Evolutionary conservation across 1,140 invertebrate genomes (phyloP).

Genomic region (Penaeus vannamei): DNA sequence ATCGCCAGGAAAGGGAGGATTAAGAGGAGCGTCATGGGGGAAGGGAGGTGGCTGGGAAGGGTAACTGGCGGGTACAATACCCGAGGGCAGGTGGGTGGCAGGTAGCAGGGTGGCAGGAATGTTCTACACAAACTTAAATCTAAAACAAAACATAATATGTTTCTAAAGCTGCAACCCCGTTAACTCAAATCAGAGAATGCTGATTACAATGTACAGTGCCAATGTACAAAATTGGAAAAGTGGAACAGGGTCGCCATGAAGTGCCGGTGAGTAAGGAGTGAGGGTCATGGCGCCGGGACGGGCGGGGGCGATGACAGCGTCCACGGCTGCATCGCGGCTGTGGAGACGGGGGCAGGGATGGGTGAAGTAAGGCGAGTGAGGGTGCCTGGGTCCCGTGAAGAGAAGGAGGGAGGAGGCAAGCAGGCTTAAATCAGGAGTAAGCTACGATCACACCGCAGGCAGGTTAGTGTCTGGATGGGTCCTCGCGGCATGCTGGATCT

Average conservation of each 20-base stretch:
- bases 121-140: not conserved
- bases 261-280: slow-evolving; percentile 28
- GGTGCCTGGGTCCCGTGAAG: not conserved
- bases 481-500: not conserved
- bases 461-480: slow-evolving; percentile 25
- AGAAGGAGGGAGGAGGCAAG: not conserved
- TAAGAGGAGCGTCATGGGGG: too few species aligned
- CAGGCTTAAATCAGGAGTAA: too few species aligned
- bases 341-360: not conserved
- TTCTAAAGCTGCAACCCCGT: slow-evolving; percentile 3
- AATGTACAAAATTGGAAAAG: slow-evolving; percentile 28
- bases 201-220: slow-evolving; percentile 18
- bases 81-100: not conserved
- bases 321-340: not conserved
- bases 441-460: not conserved
- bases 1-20: too few species aligned
- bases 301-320: not conserved
- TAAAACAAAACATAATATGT: not conserved
- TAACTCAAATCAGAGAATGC: not conserved
- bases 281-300: not conserved
- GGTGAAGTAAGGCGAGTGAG: not conserved
- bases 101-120: not conserved
- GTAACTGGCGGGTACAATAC: not conserved
- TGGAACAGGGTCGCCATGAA: not conserved
- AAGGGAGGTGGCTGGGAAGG: too few species aligned